Conservation (phyloP, 2,888 invertebrate species). For the Phaonia tiefii region DNA sequence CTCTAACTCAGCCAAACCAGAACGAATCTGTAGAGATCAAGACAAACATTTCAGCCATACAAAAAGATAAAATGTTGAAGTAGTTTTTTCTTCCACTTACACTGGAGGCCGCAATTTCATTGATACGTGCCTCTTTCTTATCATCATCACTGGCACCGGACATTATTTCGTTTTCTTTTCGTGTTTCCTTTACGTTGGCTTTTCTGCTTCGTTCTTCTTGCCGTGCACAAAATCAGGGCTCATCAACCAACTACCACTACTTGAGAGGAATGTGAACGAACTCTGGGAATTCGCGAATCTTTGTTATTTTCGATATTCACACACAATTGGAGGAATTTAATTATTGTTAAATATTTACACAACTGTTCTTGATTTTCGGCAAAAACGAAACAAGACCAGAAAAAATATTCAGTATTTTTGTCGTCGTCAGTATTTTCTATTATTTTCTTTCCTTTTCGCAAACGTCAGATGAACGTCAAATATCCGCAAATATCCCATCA, state of each 20-base stretch:
- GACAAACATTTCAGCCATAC: too few species aligned
- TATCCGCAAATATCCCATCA: too few species aligned
- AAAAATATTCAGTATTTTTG: slow-evolving; percentile 55
- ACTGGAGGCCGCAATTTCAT: slow-evolving; percentile 80
- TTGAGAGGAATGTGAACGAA: slow-evolving; percentile 41
- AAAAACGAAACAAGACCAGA: neutral
- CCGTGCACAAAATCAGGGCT: neutral
- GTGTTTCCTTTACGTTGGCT: neutral
- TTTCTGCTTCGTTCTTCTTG: neutral
- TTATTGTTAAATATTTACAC: slow-evolving; percentile 43
- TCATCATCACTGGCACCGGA: slow-evolving; percentile 73
- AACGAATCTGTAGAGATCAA: slow-evolving; percentile 82
- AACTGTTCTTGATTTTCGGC: slow-evolving; percentile 29
- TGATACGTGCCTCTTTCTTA: slow-evolving; percentile 73
- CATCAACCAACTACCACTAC: slow-evolving; percentile 46
- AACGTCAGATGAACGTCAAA: slow-evolving; percentile 47
- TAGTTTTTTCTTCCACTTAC: slow-evolving; percentile 72
- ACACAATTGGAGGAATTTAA: too few species aligned
- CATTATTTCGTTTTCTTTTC: slow-evolving; percentile 68
- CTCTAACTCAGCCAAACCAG: slow-evolving; percentile 85
- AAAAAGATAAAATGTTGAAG: too few species aligned
- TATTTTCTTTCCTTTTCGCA: slow-evolving; percentile 41
- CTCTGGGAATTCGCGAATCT: neutral
- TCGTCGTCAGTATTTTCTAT: slow-evolving; percentile 61
- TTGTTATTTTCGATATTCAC: too few species aligned